A percentile compares a stretch with the other conserved stretches of the same genome.
These are phyloP conservation scores for Tenualosa ilisha DNA, from an alignment of 2,797 vertebrate genomes.

Conservation along the genomic window DNA sequence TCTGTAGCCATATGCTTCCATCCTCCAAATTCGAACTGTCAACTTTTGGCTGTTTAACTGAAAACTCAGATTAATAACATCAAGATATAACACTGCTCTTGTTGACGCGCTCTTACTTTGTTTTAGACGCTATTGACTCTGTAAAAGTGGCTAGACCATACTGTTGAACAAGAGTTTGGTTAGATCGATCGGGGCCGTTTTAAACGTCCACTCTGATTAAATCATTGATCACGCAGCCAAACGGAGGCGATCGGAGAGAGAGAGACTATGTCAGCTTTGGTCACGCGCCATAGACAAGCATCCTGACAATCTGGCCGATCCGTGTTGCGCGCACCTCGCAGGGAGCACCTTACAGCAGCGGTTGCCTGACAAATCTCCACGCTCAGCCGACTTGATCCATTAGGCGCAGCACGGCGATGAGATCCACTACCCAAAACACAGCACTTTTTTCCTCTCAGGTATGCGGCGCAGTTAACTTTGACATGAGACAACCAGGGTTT, in stretches of 20 bases:
- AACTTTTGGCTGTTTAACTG: too few species aligned
- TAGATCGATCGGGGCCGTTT: slow-evolving; percentile 55
- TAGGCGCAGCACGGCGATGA: neutral
- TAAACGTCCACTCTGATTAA: slow-evolving; percentile 46
- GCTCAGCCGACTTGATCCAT: neutral
- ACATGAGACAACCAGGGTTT: neutral
- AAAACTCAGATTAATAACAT: neutral
- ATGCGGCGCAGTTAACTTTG: too few species aligned
- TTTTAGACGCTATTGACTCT: neutral
- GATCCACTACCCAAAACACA: neutral
- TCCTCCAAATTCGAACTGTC: too few species aligned
- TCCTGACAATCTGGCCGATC: neutral
- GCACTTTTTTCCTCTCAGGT: neutral
- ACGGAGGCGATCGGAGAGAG: slow-evolving; percentile 8
- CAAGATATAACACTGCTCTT: too few species aligned
- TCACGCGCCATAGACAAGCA: neutral
- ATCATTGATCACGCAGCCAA: slow-evolving; percentile 47
- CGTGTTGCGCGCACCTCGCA: neutral
- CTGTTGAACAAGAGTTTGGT: slow-evolving; percentile 51
- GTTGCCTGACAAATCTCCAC: neutral
- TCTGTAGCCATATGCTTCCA: too few species aligned
- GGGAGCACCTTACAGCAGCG: neutral
- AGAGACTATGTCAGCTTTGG: slow-evolving; percentile 43
- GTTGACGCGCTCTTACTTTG: neutral
- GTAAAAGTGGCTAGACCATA: neutral